A percentile compares a stretch with the other conserved stretches of the same genome.
phyloP scores from a whole-genome alignment of 2,797 vertebrate genomes.

The Lithobates pipiens region DNA sequence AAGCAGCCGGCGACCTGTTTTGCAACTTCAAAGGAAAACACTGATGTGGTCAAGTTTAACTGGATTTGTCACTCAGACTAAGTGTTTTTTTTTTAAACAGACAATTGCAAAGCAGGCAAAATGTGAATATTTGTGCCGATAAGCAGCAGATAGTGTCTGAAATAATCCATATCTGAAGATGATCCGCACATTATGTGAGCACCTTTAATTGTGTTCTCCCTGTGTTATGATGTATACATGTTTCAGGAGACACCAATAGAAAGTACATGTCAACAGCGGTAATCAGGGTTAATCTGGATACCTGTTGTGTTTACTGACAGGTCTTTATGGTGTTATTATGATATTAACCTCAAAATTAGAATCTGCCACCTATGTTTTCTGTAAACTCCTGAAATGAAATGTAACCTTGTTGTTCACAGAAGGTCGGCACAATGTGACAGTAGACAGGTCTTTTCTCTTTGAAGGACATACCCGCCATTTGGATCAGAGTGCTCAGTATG shows the following conservation, averaged over 20 bases:
- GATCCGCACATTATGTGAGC: too few relatives aligned
- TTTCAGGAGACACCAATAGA: neutral
- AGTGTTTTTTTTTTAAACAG: too few relatives aligned
- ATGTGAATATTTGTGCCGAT: too few relatives aligned
- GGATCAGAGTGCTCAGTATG: too few relatives aligned
- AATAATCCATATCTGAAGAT: too few relatives aligned
- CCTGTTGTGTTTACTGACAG: slow-evolving; percentile 11
- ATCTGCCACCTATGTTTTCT: slow-evolving; percentile 43
- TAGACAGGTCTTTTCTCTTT: neutral
- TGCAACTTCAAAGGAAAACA: too few relatives aligned
- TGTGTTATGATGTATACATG: slow-evolving; percentile 1
- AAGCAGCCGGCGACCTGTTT: too few relatives aligned
- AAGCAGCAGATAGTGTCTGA: too few relatives aligned
- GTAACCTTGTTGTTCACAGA: neutral
- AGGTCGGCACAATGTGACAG: neutral
- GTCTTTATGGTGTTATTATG: slow-evolving; percentile 9
- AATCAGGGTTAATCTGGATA: slow-evolving; percentile 42
- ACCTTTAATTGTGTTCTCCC: neutral
- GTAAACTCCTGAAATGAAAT: slow-evolving; percentile 22
- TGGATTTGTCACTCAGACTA: too few relatives aligned
- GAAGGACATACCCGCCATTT: too few relatives aligned
- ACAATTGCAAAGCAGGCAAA: too few relatives aligned
- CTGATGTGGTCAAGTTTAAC: too few relatives aligned
- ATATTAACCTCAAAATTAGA: slow-evolving; percentile 14
- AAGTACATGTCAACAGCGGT: slow-evolving; percentile 4